Percentiles rank a stretch among this genome's conserved stretches.
These are phyloP conservation scores for Brenthis daphne DNA, from an alignment of 2,888 invertebrate genomes.

Conservation along the genomic window DNA sequence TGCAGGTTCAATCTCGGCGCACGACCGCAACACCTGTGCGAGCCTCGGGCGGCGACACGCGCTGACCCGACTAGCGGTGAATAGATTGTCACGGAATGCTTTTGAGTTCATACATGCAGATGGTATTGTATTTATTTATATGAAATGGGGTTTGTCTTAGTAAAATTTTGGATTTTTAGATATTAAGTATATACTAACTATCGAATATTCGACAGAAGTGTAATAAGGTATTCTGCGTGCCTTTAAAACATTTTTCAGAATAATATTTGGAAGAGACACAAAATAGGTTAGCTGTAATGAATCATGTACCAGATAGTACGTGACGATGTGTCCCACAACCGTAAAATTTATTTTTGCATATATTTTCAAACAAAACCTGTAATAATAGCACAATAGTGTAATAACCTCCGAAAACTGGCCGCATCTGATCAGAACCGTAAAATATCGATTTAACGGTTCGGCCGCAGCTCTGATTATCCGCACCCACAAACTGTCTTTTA, in stretches of 20 bases:
- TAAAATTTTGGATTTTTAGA: no score
- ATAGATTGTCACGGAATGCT: conserved; percentile 7
- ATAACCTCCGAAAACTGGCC: conserved; percentile 55
- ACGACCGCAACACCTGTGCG: conserved; percentile 67
- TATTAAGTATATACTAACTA: no score
- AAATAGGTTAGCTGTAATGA: no score
- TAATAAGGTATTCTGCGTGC: no score
- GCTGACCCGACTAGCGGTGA: conserved; percentile 1
- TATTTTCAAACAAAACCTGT: neutral
- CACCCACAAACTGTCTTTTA: conserved; percentile 50
- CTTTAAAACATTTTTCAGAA: no score
- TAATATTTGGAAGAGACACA: no score
- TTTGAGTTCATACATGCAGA: neutral
- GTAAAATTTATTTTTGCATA: neutral
- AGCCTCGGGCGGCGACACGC: conserved; percentile 19
- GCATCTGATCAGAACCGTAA: conserved; percentile 59
- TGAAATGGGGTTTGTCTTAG: no score
- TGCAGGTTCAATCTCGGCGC: conserved; percentile 59
- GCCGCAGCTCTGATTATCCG: conserved; percentile 55
- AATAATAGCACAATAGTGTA: conserved; percentile 50
- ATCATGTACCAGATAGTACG: neutral
- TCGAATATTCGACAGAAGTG: no score
- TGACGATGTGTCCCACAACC: conserved; percentile 5
- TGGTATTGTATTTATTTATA: neutral
- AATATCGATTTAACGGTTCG: conserved; percentile 60